Conservation (phyloP, 2,113 vertebrate genomes). For the Bufo gargarizans region DNA sequence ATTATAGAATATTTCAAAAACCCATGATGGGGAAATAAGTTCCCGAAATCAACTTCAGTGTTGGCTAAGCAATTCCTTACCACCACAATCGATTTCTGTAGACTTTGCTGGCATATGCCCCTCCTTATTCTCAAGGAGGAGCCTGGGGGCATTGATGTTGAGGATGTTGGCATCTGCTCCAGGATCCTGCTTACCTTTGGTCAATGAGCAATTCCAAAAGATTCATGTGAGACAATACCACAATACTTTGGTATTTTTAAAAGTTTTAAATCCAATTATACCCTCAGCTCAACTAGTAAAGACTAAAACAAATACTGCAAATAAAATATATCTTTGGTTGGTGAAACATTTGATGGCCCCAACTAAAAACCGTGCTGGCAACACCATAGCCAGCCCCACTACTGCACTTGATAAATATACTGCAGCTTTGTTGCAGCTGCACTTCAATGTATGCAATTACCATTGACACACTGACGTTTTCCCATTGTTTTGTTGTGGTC, state of each 20-base stretch:
- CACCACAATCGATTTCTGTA: background rate
- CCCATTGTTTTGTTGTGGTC: too few species aligned
- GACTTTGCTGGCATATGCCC: background rate
- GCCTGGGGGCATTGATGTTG: background rate
- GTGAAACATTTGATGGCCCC: too few species aligned
- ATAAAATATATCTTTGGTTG: too few species aligned
- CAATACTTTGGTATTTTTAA: background rate
- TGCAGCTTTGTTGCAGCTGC: too few species aligned
- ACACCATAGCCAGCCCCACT: too few species aligned
- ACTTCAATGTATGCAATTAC: too few species aligned
- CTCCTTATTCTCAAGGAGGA: background rate
- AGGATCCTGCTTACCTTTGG: conserved; percentile 37
- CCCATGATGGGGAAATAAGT: background rate
- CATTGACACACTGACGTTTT: too few species aligned
- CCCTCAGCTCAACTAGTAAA: background rate
- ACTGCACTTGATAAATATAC: too few species aligned
- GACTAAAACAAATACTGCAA: too few species aligned
- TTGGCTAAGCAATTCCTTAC: conserved; percentile 19
- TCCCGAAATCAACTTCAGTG: background rate
- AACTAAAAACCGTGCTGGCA: too few species aligned
- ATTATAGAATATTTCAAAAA: background rate
- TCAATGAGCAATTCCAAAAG: conserved; percentile 50
- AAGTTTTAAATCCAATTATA: background rate
- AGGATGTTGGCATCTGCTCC: conserved; percentile 25
- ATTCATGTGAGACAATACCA: background rate